phyloP scores from a whole-genome alignment of 2,888 invertebrate species.

The Epicampocera succincta region DNA sequence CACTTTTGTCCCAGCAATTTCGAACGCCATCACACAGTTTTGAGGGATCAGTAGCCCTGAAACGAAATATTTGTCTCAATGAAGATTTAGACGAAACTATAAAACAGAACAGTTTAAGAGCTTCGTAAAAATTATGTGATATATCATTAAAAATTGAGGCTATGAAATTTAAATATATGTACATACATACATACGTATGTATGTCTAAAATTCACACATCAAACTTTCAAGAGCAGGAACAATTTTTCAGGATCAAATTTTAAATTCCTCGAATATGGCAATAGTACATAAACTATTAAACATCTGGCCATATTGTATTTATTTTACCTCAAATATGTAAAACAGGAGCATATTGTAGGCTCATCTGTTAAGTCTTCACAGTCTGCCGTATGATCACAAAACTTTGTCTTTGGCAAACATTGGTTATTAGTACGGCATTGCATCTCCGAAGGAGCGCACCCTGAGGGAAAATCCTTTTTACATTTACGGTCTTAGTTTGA shows the following conservation, averaged over 20 bases:
- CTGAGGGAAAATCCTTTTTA: conserved; percentile 79
- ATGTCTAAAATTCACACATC: too few species aligned
- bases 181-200: too few species aligned
- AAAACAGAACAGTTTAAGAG: too few species aligned
- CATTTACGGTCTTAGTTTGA: not conserved
- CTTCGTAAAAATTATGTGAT: too few species aligned
- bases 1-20: conserved; percentile 89
- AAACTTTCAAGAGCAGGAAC: too few species aligned
- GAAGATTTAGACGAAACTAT: too few species aligned
- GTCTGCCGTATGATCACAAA: conserved; percentile 86
- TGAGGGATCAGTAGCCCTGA: conserved; percentile 84
- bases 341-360: conserved; percentile 85
- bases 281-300: too few species aligned
- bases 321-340: conserved; percentile 84
- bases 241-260: too few species aligned
- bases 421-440: conserved; percentile 85
- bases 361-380: conserved; percentile 90
- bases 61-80: conserved; percentile 1
- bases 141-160: too few species aligned
- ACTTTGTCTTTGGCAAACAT: conserved; percentile 87
- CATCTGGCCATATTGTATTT: too few species aligned
- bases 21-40: conserved; percentile 89
- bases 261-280: too few species aligned
- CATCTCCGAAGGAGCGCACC: conserved; percentile 85
- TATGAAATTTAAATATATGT: too few species aligned